These are phyloP conservation scores for Epirrhoe tristata DNA, from an alignment of 2,888 invertebrate species.

Conservation along the genomic window DNA sequence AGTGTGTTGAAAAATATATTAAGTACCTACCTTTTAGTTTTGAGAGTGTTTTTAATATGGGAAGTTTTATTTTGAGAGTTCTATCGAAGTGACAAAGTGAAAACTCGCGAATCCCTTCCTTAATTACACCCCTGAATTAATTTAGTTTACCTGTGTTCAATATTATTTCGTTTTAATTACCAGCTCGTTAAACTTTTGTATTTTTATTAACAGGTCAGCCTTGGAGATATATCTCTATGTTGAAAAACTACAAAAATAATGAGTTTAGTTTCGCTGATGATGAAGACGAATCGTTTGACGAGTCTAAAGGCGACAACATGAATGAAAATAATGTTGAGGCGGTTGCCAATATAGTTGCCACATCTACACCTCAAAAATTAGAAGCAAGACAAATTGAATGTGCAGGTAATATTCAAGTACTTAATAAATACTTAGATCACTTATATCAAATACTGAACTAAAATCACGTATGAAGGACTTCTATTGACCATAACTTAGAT, in stretches of 20 bases:
- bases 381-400: constrained; percentile 46
- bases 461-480: too few species aligned
- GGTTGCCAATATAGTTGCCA: constrained; percentile 58
- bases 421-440: background rate
- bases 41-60: too few species aligned
- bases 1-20: too few species aligned
- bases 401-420: constrained; percentile 39
- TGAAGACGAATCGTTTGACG: constrained; percentile 50
- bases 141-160: too few species aligned
- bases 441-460: background rate
- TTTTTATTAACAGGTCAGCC: constrained; percentile 55
- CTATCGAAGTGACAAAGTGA: too few species aligned
- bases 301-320: constrained; percentile 54
- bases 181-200: background rate
- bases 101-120: too few species aligned
- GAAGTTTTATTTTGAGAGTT: too few species aligned
- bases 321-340: constrained; percentile 57
- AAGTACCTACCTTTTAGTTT: too few species aligned
- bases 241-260: constrained; percentile 53
- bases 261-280: constrained; percentile 48
- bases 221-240: constrained; percentile 60
- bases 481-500: too few species aligned
- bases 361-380: constrained; percentile 73
- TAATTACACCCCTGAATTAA: too few species aligned
- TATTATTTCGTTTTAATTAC: background rate